Evolutionary conservation across 2,888 invertebrate genomes (phyloP).

Genomic region (Orthonevra nobilis): DNA sequence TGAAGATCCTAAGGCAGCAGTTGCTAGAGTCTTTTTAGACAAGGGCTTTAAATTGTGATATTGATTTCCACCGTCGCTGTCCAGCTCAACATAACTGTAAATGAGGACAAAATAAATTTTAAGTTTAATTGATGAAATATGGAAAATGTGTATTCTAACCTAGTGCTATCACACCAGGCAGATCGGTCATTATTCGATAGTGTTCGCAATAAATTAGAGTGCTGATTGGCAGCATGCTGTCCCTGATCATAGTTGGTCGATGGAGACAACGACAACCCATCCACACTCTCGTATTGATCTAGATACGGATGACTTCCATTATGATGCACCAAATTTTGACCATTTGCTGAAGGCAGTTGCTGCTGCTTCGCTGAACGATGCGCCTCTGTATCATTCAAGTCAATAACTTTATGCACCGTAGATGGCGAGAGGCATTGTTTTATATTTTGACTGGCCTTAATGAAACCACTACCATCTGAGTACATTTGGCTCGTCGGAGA

Average conservation of each 20-base stretch:
- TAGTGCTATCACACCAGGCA: slow-evolving; percentile 50
- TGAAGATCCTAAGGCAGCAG: slow-evolving; percentile 14
- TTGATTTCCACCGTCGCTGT: slow-evolving; percentile 36
- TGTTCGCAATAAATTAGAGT: slow-evolving; percentile 45
- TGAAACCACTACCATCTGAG: slow-evolving; percentile 76
- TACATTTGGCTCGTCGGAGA: slow-evolving; percentile 78
- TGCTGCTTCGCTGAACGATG: slow-evolving; percentile 34
- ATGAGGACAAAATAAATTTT: background rate
- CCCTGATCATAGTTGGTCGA: slow-evolving; percentile 32
- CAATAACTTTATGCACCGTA: slow-evolving; percentile 72
- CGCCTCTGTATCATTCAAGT: slow-evolving; percentile 31
- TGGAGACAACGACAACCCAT: slow-evolving; percentile 42
- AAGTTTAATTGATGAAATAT: no score
- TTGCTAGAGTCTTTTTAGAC: slow-evolving; percentile 17
- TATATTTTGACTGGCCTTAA: slow-evolving; percentile 79
- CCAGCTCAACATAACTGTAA: slow-evolving; percentile 46
- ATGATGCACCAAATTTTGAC: slow-evolving; percentile 20
- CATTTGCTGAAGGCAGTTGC: slow-evolving; percentile 18
- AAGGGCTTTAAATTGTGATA: slow-evolving; percentile 32
- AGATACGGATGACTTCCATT: slow-evolving; percentile 45
- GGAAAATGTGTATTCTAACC: slow-evolving; percentile 2
- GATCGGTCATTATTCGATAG: slow-evolving; percentile 41
- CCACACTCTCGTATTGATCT: slow-evolving; percentile 45
- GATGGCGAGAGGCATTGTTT: slow-evolving; percentile 78
- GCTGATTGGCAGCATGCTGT: slow-evolving; percentile 10